Evolutionary conservation across 2,113 vertebrate genomes (phyloP).

Genomic region (Aleadryas rufinucha): DNA sequence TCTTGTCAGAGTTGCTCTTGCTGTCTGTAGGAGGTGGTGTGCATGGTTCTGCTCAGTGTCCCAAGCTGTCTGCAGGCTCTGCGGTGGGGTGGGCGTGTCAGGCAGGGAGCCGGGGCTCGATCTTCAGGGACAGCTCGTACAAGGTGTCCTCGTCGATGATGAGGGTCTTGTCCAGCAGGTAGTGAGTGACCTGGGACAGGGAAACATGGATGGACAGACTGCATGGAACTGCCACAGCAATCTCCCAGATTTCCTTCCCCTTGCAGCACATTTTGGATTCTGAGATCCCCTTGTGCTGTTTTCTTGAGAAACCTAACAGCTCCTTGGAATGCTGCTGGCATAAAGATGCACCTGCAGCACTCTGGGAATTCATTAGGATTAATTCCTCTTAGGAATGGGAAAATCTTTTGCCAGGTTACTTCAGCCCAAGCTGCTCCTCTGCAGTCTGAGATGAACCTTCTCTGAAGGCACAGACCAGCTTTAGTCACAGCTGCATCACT

Average conservation of each 20-base stretch:
- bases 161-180: slow-evolving; percentile 92
- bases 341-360: neutral
- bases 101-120: slow-evolving; percentile 94
- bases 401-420: neutral
- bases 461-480: neutral
- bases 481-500: neutral
- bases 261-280: neutral
- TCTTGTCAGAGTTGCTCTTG: neutral
- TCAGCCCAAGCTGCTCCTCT: neutral
- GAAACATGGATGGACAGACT: neutral
- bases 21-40: slow-evolving; percentile 21
- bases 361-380: neutral
- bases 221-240: neutral
- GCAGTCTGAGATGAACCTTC: neutral
- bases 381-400: neutral
- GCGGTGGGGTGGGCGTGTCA: slow-evolving; percentile 72
- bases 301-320: neutral
- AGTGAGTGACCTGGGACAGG: slow-evolving; percentile 89
- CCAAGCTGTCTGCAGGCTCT: neutral
- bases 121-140: slow-evolving; percentile 94
- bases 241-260: neutral
- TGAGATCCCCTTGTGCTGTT: rapidly evolving
- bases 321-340: neutral
- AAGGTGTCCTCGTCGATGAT: slow-evolving; percentile 97
- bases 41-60: slow-evolving; percentile 21